Base-by-base conservation (phyloP, 2,113 vertebrate species). In the Nesogale talazaci region DNA sequence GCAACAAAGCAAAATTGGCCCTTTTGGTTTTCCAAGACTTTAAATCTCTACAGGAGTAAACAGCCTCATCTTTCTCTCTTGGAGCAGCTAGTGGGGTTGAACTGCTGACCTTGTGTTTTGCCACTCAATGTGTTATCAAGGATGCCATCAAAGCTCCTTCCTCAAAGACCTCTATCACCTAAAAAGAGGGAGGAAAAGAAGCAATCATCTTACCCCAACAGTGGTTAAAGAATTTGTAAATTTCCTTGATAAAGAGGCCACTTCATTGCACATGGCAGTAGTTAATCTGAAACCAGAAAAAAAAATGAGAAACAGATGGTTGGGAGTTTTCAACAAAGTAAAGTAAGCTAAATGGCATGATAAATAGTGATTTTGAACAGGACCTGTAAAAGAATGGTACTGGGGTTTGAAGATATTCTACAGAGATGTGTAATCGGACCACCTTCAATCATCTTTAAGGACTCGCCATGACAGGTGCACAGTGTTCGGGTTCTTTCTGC, bases 201-300 rank as follows among this genome's bases (percentile, higher is more conserved):
- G 36, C 6, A 84, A 65, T 79, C 74, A 34, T 94, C 99, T 98
- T 98, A 99, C 99, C 99, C 99, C 99, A 95, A 98, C 96, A 75
- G 97, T 92, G 89, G 99, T 98, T 96, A 99, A 97, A 23, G 97
- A 98, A 83, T 98, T 98, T 0, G 98, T 98, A 97, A 99, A 99
- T 97, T 98, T 99, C 97, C 98, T 98, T 36, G 99, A 98, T 97
- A 99, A 98, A 88, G 98, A 98, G 63, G 98, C 97, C 89, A 99
- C 99, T 98, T 99, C 99, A 94, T 98, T 99, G 97, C 99, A 99
- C 99, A 99, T 99, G 84, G 99, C 99, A 92, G 97, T 97, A 46
- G 99, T 99, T 97, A 99, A 98, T 97, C 99, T 99, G 97, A 82
- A 98, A 95, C 70, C 82, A 92, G 89, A 72, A 91, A 78, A 90